phyloP scores from a whole-genome alignment of 1,140 invertebrate genomes.

The Arctopsyche grandis region DNA sequence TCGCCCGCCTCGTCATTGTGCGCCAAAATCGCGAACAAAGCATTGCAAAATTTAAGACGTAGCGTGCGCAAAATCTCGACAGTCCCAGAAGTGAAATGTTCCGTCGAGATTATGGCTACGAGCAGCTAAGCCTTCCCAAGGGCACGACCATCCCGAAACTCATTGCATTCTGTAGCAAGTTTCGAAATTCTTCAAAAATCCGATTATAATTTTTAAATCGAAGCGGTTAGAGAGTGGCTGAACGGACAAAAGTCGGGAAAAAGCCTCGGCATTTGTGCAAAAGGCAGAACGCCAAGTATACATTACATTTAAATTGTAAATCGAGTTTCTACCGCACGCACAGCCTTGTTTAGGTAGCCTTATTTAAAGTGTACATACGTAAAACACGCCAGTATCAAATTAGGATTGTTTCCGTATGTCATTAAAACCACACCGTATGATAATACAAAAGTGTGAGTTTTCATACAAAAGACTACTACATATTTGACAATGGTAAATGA shows the following conservation, averaged over 20 bases:
- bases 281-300: neutral
- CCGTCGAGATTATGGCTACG: neutral
- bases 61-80: neutral
- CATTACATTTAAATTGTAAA: conserved; percentile 15
- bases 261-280: no score
- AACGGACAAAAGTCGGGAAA: no score
- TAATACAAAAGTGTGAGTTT: no score
- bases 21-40: conserved; percentile 7
- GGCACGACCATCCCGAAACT: no score
- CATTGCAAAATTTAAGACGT: neutral
- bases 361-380: conserved; percentile 20
- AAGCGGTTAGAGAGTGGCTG: no score
- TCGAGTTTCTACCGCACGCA: neutral
- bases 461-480: no score
- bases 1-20: neutral
- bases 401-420: conserved; percentile 13
- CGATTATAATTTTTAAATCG: no score
- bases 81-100: neutral
- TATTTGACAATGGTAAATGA: no score
- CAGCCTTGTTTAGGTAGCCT: neutral
- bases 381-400: conserved; percentile 12
- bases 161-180: no score
- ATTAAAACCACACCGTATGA: neutral
- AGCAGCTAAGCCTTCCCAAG: no score
- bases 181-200: no score